These are phyloP conservation scores for Tricholauxania praeusta DNA, from an alignment of 2,888 invertebrate species.

Conservation along the genomic window DNA sequence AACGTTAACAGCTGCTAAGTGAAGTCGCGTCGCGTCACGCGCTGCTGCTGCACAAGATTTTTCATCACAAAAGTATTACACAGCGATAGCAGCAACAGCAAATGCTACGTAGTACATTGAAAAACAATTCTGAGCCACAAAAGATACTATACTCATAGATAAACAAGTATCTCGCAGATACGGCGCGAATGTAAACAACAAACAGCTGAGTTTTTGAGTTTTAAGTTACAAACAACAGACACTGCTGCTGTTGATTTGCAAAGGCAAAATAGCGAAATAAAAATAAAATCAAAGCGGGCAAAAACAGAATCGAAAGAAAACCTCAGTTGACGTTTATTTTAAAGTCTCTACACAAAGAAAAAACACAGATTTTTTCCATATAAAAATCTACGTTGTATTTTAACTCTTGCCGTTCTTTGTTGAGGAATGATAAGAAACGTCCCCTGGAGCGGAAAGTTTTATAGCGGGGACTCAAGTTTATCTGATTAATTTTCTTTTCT, in stretches of 20 bases:
- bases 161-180: background rate
- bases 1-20: conserved; percentile 3
- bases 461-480: too few relatives aligned
- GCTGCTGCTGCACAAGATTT: background rate
- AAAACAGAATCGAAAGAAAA: background rate
- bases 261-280: background rate
- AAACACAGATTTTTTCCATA: too few relatives aligned
- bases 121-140: too few relatives aligned
- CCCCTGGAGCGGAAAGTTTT: too few relatives aligned
- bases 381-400: too few relatives aligned
- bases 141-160: too few relatives aligned
- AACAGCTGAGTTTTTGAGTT: conserved; percentile 43
- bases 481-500: too few relatives aligned
- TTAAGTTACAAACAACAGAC: background rate
- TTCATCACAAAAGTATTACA: background rate
- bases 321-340: background rate
- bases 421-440: too few relatives aligned
- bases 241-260: background rate
- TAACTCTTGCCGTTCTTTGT: too few relatives aligned
- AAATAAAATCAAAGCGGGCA: conserved; percentile 6
- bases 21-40: background rate
- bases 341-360: too few relatives aligned
- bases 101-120: background rate
- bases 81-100: background rate
- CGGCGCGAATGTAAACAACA: conserved; percentile 40